Percentiles rank a stretch among this genome's conserved stretches.
Conservation (phyloP, 2,113 vertebrate genomes). For the Vulpes lagopus region DNA sequence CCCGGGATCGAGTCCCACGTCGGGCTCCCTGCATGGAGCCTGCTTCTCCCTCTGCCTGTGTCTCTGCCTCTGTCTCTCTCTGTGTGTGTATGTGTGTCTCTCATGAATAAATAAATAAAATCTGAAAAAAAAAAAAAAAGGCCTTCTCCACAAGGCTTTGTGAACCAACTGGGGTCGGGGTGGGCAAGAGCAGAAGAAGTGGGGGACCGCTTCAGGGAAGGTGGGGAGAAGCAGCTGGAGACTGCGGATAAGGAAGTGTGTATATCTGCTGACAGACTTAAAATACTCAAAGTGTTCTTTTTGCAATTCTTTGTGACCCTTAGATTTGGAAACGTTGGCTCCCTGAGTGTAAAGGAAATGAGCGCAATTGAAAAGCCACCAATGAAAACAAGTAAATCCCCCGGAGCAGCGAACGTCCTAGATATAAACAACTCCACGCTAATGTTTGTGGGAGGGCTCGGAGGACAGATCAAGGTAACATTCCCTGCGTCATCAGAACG, state of each 20-base stretch:
- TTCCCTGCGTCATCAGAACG: neutral
- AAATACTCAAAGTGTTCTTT: neutral
- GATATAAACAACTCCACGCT: constrained; percentile 91
- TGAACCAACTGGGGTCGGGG: rapidly evolving
- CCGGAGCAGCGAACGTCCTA: constrained; percentile 89
- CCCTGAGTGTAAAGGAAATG: constrained; percentile 92
- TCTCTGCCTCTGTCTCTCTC: too few relatives aligned
- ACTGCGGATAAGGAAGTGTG: rapidly evolving
- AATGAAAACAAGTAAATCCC: constrained; percentile 88
- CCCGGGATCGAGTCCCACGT: too few relatives aligned
- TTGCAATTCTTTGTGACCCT: constrained; percentile 54
- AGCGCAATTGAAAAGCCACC: constrained; percentile 84
- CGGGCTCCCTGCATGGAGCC: too few relatives aligned
- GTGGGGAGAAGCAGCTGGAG: too few relatives aligned
- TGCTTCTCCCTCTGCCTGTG: too few relatives aligned
- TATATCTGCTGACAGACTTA: rapidly evolving
- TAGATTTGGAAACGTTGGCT: constrained; percentile 93
- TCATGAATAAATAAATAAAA: too few relatives aligned
- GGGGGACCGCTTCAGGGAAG: rapidly evolving
- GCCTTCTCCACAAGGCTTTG: neutral
- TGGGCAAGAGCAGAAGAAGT: neutral
- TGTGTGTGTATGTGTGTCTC: too few relatives aligned
- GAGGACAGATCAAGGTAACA: constrained; percentile 91
- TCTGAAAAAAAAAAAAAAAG: neutral
- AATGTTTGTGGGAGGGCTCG: constrained; percentile 94